Conservation (phyloP, 64 coral and sea anemone species). For the Pachyseris speciosa region DNA sequence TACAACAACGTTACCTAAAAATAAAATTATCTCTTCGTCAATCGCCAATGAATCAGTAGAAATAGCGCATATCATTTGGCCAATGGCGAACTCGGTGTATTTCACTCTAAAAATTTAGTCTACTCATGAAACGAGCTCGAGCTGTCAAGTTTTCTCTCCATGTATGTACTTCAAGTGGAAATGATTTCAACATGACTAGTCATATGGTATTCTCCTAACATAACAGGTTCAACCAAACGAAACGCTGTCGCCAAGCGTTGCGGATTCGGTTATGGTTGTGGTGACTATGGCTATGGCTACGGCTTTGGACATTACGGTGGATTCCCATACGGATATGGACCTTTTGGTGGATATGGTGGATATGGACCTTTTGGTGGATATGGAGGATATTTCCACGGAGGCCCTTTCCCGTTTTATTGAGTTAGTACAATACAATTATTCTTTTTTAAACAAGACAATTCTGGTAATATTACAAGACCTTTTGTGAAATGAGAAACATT, state of each 20-base stretch:
- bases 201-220: background rate
- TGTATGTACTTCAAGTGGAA: too few species aligned
- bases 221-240: conserved; percentile 6
- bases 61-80: too few species aligned
- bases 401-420: conserved; percentile 24
- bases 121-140: too few species aligned
- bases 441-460: background rate
- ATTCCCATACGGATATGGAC: background rate
- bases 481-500: too few species aligned
- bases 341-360: conserved; percentile 45
- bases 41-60: too few species aligned
- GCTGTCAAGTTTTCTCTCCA: too few species aligned
- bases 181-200: too few species aligned
- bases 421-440: background rate
- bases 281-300: background rate
- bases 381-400: conserved; percentile 36
- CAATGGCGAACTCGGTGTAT: too few species aligned
- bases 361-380: conserved; percentile 34
- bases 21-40: too few species aligned
- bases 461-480: background rate
- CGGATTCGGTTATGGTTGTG: conserved; percentile 30
- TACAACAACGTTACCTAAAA: too few species aligned
- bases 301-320: conserved; percentile 5
- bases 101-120: too few species aligned
- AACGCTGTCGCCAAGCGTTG: conserved; percentile 27